Evolutionary conservation across 2,797 vertebrate genomes (phyloP), one percentile per base, ranked within the genome.

Genomic region (Knipowitschia caucasica): DNA sequence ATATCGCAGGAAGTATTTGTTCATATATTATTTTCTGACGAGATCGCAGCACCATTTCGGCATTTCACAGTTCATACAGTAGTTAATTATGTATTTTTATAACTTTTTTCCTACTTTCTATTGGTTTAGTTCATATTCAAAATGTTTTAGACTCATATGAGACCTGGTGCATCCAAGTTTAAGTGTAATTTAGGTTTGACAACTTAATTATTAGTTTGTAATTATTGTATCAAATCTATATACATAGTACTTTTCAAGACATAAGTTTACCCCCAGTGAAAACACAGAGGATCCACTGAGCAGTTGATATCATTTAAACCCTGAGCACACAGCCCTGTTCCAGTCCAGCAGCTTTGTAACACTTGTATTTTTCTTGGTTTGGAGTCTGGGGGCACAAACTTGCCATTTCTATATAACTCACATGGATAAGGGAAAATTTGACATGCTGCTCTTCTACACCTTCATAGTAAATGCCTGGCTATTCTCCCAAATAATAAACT

Each of bases 251-350:
- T n/a, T 20, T 12, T 11, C 36, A 18, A 42, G 24, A 42, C 11
- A 7, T 5, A 23, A 2, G 5, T 14, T 25, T 43, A 14, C 6
- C 23, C 12, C 36, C 72, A 75, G 71, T 56, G 67, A 71, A 64
- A 61, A 66, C 76, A 76, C 77, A 82, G 66, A 83, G 78, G 75
- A 78, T 69, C 67, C 74, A 81, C 74, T 80, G 69, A 67, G 64
- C 42, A 47, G 65, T 57, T 69, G 40, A 71, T 80, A 79, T 80
- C 45, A 76, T 78, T 77, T 78, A 67, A 74, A 72, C 56, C 68
- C 50, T 31, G 67, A 54, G 70, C 79, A 80, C 75, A 83, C 59
- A 71, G 71, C 71, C 72, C 62, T 57, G 75, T 78, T 86, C 75
- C 59, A 56, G 73, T 57, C 74, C 69, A 83, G 73, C 78, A 64